Conservation (phyloP, 1,140 invertebrate genomes). For the Trichoplusia ni region DNA sequence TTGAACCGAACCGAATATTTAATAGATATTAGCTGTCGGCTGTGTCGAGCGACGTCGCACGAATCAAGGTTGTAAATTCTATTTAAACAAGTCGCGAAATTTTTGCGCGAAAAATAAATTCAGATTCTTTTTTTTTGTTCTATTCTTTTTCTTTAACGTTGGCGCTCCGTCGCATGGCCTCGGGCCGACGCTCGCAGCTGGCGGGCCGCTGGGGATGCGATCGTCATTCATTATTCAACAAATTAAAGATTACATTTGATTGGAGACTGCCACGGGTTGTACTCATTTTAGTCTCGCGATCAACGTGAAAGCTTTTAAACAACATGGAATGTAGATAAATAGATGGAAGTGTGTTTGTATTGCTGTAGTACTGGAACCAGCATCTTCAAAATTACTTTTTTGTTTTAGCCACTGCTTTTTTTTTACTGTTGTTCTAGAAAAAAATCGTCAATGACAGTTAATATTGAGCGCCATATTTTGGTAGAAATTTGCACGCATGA, state of each 20-base stretch:
- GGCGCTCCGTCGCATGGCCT: not conserved
- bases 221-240: conserved; percentile 19
- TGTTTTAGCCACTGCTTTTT: no score
- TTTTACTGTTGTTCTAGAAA: no score
- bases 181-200: not conserved
- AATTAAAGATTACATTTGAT: conserved; percentile 9
- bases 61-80: no score
- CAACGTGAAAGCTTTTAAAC: not conserved
- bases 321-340: not conserved
- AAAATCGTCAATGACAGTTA: no score
- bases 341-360: no score
- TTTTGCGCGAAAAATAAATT: not conserved
- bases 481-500: no score
- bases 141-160: not conserved
- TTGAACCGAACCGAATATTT: no score
- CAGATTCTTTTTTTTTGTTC: not conserved
- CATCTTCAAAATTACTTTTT: no score
- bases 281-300: not conserved
- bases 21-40: no score
- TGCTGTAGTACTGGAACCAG: no score
- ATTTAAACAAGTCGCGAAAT: not conserved
- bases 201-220: not conserved
- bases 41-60: no score
- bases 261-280: not conserved
- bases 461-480: no score